A percentile compares a stretch with the other conserved stretches of the same genome.
Conservation (phyloP, 2,888 invertebrate species). For the Campoletis raptor region DNA sequence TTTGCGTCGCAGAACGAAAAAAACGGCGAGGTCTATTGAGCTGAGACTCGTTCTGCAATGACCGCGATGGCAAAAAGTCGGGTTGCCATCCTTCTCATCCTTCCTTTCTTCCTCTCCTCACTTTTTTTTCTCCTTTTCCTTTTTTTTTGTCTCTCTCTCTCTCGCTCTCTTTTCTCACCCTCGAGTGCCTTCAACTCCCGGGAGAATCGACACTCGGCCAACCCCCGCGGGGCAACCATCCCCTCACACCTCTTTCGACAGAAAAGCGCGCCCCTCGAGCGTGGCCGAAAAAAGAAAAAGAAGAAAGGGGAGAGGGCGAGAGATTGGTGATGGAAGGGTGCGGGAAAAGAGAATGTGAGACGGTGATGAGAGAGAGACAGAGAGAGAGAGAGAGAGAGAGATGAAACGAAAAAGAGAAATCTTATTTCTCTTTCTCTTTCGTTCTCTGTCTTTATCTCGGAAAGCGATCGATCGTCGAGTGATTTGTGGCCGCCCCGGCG, state of each 20-base stretch:
- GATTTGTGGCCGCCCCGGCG: slow-evolving; percentile 59
- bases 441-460: background rate
- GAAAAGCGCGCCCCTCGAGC: slow-evolving; percentile 36
- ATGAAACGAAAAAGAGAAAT: slow-evolving; percentile 11
- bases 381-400: slow-evolving; percentile 5
- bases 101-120: slow-evolving; percentile 53
- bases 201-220: slow-evolving; percentile 62
- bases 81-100: slow-evolving; percentile 37
- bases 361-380: background rate
- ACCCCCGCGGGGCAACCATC: slow-evolving; percentile 37
- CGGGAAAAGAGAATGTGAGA: slow-evolving; percentile 20
- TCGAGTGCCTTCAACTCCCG: slow-evolving; percentile 60
- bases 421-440: background rate
- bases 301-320: slow-evolving; percentile 25
- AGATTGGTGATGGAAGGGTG: slow-evolving; percentile 55
- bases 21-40: slow-evolving; percentile 60
- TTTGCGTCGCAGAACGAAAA: slow-evolving; percentile 37
- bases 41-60: slow-evolving; percentile 53
- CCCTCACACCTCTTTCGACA: slow-evolving; percentile 17
- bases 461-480: slow-evolving; percentile 67
- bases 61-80: slow-evolving; percentile 55
- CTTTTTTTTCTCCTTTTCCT: slow-evolving; percentile 38
- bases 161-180: slow-evolving; percentile 63
- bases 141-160: slow-evolving; percentile 28
- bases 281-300: slow-evolving; percentile 43